Base-by-base conservation (phyloP, 2,113 vertebrate species). In the Rhynchopsitta pachyrhyncha region DNA sequence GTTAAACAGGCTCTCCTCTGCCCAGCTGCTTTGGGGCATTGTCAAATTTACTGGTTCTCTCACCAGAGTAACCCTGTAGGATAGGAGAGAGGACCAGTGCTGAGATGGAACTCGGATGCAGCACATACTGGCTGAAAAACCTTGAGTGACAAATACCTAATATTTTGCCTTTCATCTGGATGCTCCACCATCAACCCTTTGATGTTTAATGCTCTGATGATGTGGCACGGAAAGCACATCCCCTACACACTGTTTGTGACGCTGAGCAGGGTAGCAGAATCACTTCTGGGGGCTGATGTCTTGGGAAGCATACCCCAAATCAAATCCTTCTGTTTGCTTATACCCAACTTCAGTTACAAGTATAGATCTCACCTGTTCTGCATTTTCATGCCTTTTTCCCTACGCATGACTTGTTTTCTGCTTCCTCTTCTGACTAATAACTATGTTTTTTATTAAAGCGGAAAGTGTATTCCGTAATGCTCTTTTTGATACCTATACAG, bases 221-320 rank as follows among this genome's bases (percentile, higher is more conserved):
- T 0, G 11, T 9, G 59, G 63, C 75, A 86, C 11, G 39, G 62
- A 14, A n/a, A 66, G 33, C 59, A 28, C 41, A 33, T 33, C 4
- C 41, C 39, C 44, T 3, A 0, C 7, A 1, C 35, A 4, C n/a
- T 4, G 1, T n/a, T 29, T 0, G 2, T 35, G 82, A 37, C 1
- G 5, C 74, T 41, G 25, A 70, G 67, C 49, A 42, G 33, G 76
- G 73, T 0, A 15, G 20, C 47, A 77, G 77, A 24, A 71, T n/a
- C 64, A n/a, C 73, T 23, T 42, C 47, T 59, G 82, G 39, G 59
- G n/a, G 10, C 46, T n/a, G 47, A 50, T 1, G 7, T 17, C 66
- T n/a, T 9, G 11, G 14, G 75, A 82, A 64, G 41, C 1, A 3
- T 4, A 23, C 3, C 44, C 50, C 59, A 44, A 67, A 75, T 2